Conservation (phyloP, 2,113 vertebrate species). For the Cebus imitator region DNA sequence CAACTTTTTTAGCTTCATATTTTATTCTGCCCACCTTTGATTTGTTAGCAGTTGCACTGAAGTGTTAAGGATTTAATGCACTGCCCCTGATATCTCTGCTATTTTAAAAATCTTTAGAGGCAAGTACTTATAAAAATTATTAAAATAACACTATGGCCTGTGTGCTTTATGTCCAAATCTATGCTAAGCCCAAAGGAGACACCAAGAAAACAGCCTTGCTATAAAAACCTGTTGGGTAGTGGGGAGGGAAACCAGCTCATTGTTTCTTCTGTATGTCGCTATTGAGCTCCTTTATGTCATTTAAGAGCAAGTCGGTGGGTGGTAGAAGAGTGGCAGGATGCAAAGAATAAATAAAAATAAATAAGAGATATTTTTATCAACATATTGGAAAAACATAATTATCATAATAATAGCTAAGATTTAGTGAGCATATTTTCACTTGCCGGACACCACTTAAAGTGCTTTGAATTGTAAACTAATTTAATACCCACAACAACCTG, state of each 20-base stretch:
- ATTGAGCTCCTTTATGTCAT: background rate
- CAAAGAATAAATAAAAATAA: slow-evolving; percentile 39
- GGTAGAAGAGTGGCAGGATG: background rate
- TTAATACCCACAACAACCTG: slow-evolving; percentile 38
- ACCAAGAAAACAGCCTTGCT: background rate
- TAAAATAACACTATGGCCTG: background rate
- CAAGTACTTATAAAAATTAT: background rate
- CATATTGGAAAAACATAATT: slow-evolving; percentile 16
- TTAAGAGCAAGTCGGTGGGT: background rate
- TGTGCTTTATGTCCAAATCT: background rate
- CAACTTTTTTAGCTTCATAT: background rate
- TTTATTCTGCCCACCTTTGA: background rate
- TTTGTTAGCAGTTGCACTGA: background rate
- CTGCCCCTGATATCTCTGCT: background rate
- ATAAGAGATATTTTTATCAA: slow-evolving; percentile 24
- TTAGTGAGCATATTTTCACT: background rate
- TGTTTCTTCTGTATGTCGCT: background rate
- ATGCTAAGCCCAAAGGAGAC: background rate
- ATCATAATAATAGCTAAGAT: slow-evolving; percentile 27
- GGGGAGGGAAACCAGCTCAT: background rate
- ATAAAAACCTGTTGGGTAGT: background rate
- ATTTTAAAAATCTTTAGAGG: background rate
- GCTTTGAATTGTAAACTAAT: slow-evolving; percentile 26
- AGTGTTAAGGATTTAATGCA: background rate
- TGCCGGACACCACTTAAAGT: background rate